phyloP scores from a whole-genome alignment of 2,113 vertebrate genomes.

The Machaerirhynchus nigripectus region DNA sequence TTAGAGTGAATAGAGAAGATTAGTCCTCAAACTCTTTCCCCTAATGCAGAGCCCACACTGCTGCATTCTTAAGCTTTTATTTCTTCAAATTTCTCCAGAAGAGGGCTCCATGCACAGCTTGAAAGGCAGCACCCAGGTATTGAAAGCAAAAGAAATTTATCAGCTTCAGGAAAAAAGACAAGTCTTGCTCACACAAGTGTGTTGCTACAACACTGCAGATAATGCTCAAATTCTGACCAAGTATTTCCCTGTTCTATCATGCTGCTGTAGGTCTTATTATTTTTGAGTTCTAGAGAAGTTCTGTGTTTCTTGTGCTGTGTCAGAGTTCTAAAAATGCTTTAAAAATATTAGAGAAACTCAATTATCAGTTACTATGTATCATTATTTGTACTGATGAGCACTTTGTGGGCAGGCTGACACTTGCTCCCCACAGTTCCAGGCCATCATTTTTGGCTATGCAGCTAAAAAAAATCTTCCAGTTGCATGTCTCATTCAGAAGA shows the following conservation, averaged over 20 bases:
- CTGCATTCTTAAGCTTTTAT: constrained; percentile 9
- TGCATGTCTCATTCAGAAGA: background rate
- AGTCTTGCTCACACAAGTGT: background rate
- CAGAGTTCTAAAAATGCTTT: background rate
- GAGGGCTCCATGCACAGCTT: constrained; percentile 78
- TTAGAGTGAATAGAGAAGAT: background rate
- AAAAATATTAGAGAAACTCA: background rate
- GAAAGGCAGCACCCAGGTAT: constrained; percentile 47
- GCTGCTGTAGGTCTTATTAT: background rate
- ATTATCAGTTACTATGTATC: background rate
- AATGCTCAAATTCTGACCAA: background rate
- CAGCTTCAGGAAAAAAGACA: background rate
- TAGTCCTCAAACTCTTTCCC: background rate
- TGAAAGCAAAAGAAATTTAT: constrained; percentile 3
- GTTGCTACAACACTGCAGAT: background rate
- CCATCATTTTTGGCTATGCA: background rate
- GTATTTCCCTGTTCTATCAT: background rate
- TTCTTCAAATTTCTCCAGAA: constrained; percentile 77
- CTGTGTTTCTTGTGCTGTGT: background rate
- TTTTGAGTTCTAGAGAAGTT: background rate
- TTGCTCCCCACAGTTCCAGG: background rate
- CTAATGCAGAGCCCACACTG: background rate
- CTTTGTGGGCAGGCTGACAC: background rate
- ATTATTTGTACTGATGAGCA: background rate
- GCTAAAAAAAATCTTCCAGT: background rate